Conservation (phyloP, 2,888 invertebrate genomes). For the Laspeyria flexula region DNA sequence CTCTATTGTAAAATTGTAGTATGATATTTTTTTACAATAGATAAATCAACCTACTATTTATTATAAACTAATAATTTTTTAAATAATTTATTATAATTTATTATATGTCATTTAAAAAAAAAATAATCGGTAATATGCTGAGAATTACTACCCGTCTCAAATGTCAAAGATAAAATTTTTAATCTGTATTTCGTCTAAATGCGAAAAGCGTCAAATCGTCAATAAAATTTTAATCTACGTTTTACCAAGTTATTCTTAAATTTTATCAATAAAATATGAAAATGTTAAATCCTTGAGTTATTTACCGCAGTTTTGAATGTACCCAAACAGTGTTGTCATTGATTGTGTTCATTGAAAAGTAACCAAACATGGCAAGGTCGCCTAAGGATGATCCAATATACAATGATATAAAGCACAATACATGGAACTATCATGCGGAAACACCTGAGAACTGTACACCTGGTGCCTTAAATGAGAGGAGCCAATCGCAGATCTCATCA, state of each 20-base stretch:
- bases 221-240: conserved; percentile 71
- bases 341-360: conserved; percentile 56
- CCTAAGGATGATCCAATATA: conserved; percentile 80
- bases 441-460: conserved; percentile 70
- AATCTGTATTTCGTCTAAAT: conserved; percentile 41
- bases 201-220: conserved; percentile 72
- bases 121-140: not conserved
- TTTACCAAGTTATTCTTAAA: conserved; percentile 57
- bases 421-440: conserved; percentile 80
- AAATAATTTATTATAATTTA: no score
- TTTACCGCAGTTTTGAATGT: conserved; percentile 42
- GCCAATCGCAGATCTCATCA: conserved; percentile 60
- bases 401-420: conserved; percentile 75
- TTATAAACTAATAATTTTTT: no score
- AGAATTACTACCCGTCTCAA: conserved; percentile 22
- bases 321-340: conserved; percentile 50
- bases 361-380: conserved; percentile 84
- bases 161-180: conserved; percentile 35
- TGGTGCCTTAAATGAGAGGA: conserved; percentile 68
- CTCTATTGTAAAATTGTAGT: no score
- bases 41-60: no score
- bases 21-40: no score
- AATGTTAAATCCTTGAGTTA: conserved; percentile 74
- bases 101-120: not conserved
- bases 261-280: conserved; percentile 53